Evolutionary conservation across 2,888 invertebrate species (phyloP), one percentile per base, ranked within the genome.

Genomic region (Mythimna pallens): DNA sequence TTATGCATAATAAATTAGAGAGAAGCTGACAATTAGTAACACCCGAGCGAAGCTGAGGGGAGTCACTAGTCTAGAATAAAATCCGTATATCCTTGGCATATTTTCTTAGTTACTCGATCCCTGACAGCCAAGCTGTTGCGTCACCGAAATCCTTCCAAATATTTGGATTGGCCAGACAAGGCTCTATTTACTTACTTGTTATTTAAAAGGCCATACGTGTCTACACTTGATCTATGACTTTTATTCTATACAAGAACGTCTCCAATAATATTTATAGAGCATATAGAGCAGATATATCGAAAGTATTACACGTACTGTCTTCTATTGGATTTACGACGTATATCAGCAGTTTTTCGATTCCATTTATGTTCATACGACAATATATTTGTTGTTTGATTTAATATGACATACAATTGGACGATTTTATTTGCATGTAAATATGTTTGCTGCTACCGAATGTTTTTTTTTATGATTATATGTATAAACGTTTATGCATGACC

Each of bases 301-400:
- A 64, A 73, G 64, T 83, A 79, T 80, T 70, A 73, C 69, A 70
- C n/a, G 59, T 70, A 79, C 80, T 83, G 80, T 80, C 80, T 62
- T 25, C 80, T 59, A 68, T 81, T 80, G 65, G 80, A 81, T 81
- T 81, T 83, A 81, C 55, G 84, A 67, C 69, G 63, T 70, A 30
- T 83, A 30, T 83, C 70, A 74, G 67, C 70, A 61, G 65, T 83
- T 83, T 83, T 70, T 80, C 83, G 83, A 70, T 80, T 83, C 80
- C 80, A 68, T 84, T 84, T 81, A 76, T 73, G 70, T 76, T 81
- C 68, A 70, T 80, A 70, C 55, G 70, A 75, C 69, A 65, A 67
- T 71, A 70, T 73, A 72, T 81, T 73, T 69, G 72, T 73, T 73
- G 64, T 81, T 81, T 82, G 84, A 81, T 81, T 81, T 82, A 84